phyloP scores from a whole-genome alignment of 2,888 invertebrate genomes.

The Drosophila tripunctata region DNA sequence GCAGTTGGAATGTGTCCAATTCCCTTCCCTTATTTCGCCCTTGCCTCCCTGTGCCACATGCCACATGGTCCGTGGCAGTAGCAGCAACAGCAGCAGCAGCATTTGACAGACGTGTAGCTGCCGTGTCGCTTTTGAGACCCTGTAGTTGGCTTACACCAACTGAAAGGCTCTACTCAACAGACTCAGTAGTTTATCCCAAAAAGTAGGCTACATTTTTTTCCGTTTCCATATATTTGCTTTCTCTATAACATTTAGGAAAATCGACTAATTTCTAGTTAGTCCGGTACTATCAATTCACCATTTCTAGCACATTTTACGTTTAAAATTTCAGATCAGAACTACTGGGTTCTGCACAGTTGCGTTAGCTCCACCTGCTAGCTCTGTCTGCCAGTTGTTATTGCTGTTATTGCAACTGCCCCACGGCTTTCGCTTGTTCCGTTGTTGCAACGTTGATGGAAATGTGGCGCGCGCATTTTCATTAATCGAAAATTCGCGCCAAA shows the following conservation, averaged over 20 bases:
- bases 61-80: neutral
- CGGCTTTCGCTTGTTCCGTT: conserved; percentile 8
- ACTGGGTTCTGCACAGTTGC: neutral
- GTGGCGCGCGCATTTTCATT: conserved; percentile 64
- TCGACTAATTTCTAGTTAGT: too few species aligned
- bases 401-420: conserved; percentile 26
- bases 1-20: conserved; percentile 55
- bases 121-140: conserved; percentile 6
- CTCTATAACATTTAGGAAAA: too few species aligned
- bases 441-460: conserved; percentile 22
- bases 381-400: conserved; percentile 5
- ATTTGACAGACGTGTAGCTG: conserved; percentile 25
- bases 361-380: neutral
- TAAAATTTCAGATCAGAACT: neutral
- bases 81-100: neutral
- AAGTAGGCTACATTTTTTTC: too few species aligned
- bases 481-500: conserved; percentile 79
- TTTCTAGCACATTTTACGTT: too few species aligned
- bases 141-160: neutral
- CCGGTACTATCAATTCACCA: too few species aligned
- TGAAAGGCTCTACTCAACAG: neutral
- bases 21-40: conserved; percentile 1
- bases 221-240: too few species aligned
- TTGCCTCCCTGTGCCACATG: neutral
- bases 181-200: too few species aligned